Conservation (phyloP, 2,113 vertebrate species). For the Cricetomys ansorgei region DNA sequence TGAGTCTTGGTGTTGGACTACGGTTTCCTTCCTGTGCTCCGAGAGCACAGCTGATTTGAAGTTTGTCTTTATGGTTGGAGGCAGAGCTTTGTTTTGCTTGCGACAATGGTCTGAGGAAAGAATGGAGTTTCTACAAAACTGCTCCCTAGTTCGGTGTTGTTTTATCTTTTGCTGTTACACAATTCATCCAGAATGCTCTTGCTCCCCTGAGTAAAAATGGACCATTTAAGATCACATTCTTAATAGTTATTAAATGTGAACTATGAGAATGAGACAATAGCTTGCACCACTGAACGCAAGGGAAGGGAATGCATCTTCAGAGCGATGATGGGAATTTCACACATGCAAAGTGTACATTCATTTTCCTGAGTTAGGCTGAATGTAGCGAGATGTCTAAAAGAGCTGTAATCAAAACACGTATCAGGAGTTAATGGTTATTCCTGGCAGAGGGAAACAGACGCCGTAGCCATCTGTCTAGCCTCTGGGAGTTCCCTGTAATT, state of each 20-base stretch:
- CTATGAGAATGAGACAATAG: neutral
- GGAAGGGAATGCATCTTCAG: neutral
- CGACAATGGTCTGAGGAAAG: constrained; percentile 14
- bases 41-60: constrained; percentile 75
- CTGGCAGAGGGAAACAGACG: constrained; percentile 3
- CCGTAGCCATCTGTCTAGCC: neutral
- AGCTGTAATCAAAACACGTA: constrained; percentile 29
- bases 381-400: constrained; percentile 29
- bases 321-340: constrained; percentile 14
- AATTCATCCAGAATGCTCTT: neutral
- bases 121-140: neutral
- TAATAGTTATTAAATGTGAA: constrained; percentile 46
- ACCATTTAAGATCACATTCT: constrained; percentile 6
- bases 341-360: neutral
- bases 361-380: constrained; percentile 33
- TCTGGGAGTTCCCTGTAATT: constrained; percentile 13
- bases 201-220: neutral
- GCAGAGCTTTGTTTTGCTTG: constrained; percentile 7
- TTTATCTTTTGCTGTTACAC: neutral
- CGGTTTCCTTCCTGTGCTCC: constrained; percentile 86
- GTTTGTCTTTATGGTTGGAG: neutral
- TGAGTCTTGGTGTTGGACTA: constrained; percentile 45
- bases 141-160: neutral
- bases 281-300: neutral
- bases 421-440: constrained; percentile 47